These are phyloP conservation scores for Bufo bufo DNA, from an alignment of 2,113 vertebrate species.

Conservation along the genomic window DNA sequence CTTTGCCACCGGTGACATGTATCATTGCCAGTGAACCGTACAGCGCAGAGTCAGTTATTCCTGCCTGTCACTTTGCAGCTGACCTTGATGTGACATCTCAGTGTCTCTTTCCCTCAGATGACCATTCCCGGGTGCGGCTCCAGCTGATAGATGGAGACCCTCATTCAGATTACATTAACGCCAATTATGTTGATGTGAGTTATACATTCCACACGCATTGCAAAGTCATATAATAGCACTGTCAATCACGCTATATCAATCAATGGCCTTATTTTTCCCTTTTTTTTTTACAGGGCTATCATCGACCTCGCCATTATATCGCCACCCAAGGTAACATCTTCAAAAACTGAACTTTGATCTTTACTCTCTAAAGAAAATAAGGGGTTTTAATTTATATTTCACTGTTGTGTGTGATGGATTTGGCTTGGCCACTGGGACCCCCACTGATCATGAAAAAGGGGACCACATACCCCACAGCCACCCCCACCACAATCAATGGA, in stretches of 20 bases:
- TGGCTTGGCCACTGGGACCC: too few species aligned
- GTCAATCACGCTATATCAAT: neutral
- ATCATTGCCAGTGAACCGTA: conserved; percentile 36
- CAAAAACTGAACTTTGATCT: neutral
- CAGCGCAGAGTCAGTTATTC: conserved; percentile 4
- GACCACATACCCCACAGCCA: too few species aligned
- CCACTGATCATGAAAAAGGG: too few species aligned
- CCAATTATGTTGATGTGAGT: conserved; percentile 97
- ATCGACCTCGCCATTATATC: conserved; percentile 85
- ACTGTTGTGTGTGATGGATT: too few species aligned
- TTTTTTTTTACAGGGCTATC: conserved; percentile 76
- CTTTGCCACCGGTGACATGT: conserved; percentile 49
- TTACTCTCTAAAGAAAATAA: too few species aligned
- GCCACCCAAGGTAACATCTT: conserved; percentile 84
- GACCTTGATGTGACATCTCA: conserved; percentile 37
- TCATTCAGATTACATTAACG: conserved; percentile 98
- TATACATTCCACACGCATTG: neutral
- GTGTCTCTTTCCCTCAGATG: conserved; percentile 72
- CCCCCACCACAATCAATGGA: too few species aligned
- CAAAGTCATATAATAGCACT: neutral
- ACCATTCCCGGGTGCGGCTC: conserved; percentile 93
- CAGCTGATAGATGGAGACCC: conserved; percentile 93
- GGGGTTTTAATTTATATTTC: too few species aligned
- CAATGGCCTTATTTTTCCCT: neutral
- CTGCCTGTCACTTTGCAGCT: conserved; percentile 38